These are phyloP conservation scores for Germaria angustata DNA, from an alignment of 2,888 invertebrate species.

Conservation along the genomic window DNA sequence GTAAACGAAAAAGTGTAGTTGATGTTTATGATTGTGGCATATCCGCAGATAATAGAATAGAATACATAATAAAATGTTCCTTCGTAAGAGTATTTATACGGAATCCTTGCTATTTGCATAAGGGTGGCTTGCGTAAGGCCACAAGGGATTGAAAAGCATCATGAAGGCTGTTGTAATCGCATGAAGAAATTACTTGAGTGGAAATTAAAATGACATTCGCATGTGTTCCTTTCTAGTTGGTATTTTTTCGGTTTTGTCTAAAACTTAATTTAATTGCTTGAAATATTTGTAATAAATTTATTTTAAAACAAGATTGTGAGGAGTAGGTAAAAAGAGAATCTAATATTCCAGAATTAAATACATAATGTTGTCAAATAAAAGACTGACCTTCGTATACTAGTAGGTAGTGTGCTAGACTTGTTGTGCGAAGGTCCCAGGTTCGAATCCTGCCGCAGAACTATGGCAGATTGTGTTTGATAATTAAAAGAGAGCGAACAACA, in stretches of 20 bases:
- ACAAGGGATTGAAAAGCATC: background rate
- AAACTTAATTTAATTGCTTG: conserved; percentile 32
- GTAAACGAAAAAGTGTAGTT: conserved; percentile 13
- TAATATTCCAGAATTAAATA: no score
- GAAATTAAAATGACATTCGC: conserved; percentile 58
- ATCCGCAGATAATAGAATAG: background rate
- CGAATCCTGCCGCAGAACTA: no score
- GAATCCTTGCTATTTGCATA: background rate
- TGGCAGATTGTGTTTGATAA: no score
- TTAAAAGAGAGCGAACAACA: no score
- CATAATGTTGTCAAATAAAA: no score
- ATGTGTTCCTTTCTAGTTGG: conserved; percentile 26
- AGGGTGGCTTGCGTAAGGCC: conserved; percentile 16
- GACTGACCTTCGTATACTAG: no score
- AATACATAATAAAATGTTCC: no score
- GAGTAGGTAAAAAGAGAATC: no score
- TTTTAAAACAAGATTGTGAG: no score
- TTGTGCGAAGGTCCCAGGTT: no score
- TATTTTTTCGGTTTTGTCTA: conserved; percentile 7
- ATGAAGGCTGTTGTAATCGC: background rate
- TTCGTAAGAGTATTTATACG: background rate
- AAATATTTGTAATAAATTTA: conserved; percentile 5
- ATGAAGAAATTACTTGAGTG: conserved; percentile 54
- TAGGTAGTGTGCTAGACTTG: no score
- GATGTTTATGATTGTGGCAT: conserved; percentile 30